Percentiles rank a stretch among this genome's conserved stretches.
Conservation (phyloP, 2,797 vertebrate genomes). For the Sphaeramia orbicularis region DNA sequence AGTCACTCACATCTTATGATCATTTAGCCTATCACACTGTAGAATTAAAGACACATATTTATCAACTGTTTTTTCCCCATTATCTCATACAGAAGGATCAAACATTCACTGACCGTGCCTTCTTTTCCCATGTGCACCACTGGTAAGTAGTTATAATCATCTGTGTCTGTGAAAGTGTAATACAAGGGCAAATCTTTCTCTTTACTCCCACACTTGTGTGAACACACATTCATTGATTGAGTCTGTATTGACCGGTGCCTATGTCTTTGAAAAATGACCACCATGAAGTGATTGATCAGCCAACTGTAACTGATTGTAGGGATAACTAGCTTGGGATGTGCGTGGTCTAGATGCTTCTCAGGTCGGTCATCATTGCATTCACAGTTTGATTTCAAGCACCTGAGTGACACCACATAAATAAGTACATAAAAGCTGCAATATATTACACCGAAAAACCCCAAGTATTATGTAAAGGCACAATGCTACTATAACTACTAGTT, state of each 20-base stretch:
- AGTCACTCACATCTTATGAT: background rate
- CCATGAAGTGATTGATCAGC: conserved; percentile 60
- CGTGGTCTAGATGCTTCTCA: conserved; percentile 34
- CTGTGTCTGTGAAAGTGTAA: too few relatives aligned
- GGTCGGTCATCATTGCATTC: conserved; percentile 12
- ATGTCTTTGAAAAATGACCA: conserved; percentile 61
- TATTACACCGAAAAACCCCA: too few relatives aligned
- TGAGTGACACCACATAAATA: background rate
- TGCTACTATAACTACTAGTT: conserved; percentile 5
- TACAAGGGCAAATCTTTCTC: too few relatives aligned
- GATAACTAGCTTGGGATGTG: conserved; percentile 44
- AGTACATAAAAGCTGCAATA: background rate
- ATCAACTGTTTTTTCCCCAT: too few relatives aligned
- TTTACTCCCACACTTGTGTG: too few relatives aligned
- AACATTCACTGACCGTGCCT: too few relatives aligned
- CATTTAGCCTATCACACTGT: too few relatives aligned
- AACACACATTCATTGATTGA: conserved; percentile 42
- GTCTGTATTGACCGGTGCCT: conserved; percentile 39
- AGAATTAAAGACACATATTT: too few relatives aligned
- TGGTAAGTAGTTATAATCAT: too few relatives aligned
- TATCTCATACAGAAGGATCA: too few relatives aligned
- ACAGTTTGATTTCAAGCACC: conserved; percentile 8
- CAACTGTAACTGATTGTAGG: conserved; percentile 30
- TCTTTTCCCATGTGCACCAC: too few relatives aligned
- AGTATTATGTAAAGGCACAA: too few relatives aligned